These are phyloP conservation scores for Lemur catta DNA, from an alignment of 2,797 vertebrate genomes.

Conservation along the genomic window DNA sequence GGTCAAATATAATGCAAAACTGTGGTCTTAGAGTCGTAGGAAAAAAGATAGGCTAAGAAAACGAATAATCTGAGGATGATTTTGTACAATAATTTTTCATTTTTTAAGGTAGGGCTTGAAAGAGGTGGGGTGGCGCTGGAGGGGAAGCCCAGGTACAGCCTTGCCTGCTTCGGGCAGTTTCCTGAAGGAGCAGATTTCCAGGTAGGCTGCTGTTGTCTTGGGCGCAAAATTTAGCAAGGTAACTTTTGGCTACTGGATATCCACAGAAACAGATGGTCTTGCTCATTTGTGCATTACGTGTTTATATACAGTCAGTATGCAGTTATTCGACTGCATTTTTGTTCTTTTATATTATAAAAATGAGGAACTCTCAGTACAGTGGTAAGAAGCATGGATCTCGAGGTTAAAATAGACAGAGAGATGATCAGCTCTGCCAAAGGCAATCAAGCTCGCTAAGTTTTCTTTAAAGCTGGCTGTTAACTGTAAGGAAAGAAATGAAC, in stretches of 20 bases:
- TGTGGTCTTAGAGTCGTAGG: background rate
- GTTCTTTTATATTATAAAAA: background rate
- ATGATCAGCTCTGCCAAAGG: background rate
- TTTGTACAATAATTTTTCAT: background rate
- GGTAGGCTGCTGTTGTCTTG: background rate
- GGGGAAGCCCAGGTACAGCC: background rate
- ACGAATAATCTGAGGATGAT: background rate
- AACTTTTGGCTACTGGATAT: background rate
- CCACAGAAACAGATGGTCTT: background rate
- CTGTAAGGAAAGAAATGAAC: background rate
- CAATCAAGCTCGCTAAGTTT: background rate
- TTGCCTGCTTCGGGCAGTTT: accelerated
- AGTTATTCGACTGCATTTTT: background rate
- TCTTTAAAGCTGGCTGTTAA: background rate
- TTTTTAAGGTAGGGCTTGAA: background rate
- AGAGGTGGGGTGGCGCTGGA: background rate
- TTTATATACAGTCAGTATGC: background rate
- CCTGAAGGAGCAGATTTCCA: background rate
- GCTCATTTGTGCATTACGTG: background rate
- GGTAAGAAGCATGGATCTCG: background rate
- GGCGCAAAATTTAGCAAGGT: background rate
- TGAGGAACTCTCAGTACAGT: background rate
- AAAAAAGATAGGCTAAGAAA: background rate
- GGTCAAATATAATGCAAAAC: background rate
- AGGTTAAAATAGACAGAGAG: background rate